These are phyloP conservation scores for Brenthis daphne DNA, from an alignment of 2,888 invertebrate species.

Conservation along the genomic window DNA sequence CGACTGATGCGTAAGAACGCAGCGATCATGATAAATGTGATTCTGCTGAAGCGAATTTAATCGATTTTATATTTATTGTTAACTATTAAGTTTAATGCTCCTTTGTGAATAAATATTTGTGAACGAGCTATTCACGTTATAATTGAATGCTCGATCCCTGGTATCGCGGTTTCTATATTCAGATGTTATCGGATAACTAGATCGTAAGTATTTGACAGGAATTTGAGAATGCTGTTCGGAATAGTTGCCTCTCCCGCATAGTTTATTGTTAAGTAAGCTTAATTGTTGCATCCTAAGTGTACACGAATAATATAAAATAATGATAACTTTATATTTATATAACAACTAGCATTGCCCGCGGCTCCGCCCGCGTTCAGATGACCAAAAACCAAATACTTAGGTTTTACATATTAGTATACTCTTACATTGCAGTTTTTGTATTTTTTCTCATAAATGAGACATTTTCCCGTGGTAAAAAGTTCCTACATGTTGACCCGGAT, in stretches of 20 bases:
- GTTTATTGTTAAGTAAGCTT: slow-evolving; percentile 32
- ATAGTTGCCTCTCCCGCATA: slow-evolving; percentile 44
- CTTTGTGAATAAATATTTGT: slow-evolving; percentile 56
- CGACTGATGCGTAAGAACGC: slow-evolving; percentile 48
- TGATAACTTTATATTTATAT: too few species aligned
- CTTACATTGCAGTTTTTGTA: too few species aligned
- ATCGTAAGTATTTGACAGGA: slow-evolving; percentile 63
- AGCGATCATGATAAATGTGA: slow-evolving; percentile 56
- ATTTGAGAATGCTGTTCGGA: slow-evolving; percentile 60
- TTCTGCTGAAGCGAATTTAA: slow-evolving; percentile 44
- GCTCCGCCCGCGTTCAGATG: too few species aligned
- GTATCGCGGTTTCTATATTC: slow-evolving; percentile 54
- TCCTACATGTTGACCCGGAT: too few species aligned
- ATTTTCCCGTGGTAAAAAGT: too few species aligned
- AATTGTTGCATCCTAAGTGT: slow-evolving; percentile 19
- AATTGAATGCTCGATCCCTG: slow-evolving; percentile 55
- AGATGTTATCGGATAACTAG: slow-evolving; percentile 57
- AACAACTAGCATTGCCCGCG: too few species aligned
- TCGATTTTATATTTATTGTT: slow-evolving; percentile 40
- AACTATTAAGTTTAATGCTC: slow-evolving; percentile 37
- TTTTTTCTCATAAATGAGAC: too few species aligned
- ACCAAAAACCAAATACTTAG: too few species aligned
- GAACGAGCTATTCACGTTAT: slow-evolving; percentile 57
- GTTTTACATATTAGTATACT: too few species aligned
- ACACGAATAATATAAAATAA: too few species aligned